Evolutionary conservation across 2,888 invertebrate species (phyloP), one percentile per base, ranked within the genome.

Genomic region (Scrobipalpa atriplicella): DNA sequence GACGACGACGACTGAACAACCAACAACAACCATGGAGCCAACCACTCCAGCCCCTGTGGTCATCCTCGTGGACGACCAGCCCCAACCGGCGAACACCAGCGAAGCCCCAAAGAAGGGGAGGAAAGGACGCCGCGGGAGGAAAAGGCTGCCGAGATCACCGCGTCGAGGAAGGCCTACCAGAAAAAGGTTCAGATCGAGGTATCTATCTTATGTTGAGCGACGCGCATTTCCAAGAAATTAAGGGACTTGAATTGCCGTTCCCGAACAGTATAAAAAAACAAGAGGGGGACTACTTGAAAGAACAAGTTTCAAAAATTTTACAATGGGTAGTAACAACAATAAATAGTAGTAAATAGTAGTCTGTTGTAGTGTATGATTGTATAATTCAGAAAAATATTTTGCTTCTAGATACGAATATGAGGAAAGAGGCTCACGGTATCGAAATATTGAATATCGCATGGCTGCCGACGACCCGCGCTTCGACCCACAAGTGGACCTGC

Each of bases 381-480:
- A 6, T 47, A 7, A 54, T 54, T 29, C 13, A 29, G 11, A 58
- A 58, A 58, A 29, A 11, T 10, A 13, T 39, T 43, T 43, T 62
- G 13, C 9, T 41, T 41, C 2, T 19, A 86, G 87, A 74, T 90
- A 88, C 75, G 87, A 89, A 54, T 88, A 87, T 70, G 87, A 87
- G 78, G 84, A 86, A 62, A 79, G 83, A 74, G 84, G 83, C 64
- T 89, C 85, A 36, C 82, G 87, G 64, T 86, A 86, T 69, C 87
- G 92, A 54, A 91, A 92, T 74, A 87, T 92, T 74, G 92, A 92
- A 73, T 91, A 91, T 78, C 88, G 92, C 67, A 92, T 92, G 91
- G 91, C 91, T 47, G 90, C 92, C 21, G 92, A 92, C 78, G 92
- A 92, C 76, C 92, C 92, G n/a, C 88, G 92, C 72, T 92, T 92